phyloP scores from a whole-genome alignment of 2,113 vertebrate genomes.

The Pomatorhinus ruficollis region DNA sequence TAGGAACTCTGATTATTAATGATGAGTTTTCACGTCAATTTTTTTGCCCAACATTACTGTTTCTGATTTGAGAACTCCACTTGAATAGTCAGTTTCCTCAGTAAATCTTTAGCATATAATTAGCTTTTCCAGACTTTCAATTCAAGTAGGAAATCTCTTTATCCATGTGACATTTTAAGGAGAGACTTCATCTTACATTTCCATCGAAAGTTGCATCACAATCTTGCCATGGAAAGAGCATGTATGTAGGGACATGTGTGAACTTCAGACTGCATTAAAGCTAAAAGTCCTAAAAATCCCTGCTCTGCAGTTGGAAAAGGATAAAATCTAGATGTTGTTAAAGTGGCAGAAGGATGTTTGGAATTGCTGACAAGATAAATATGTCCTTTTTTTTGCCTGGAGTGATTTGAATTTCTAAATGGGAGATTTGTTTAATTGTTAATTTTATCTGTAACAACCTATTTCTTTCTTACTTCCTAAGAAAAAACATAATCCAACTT shows the following conservation, averaged over 20 bases:
- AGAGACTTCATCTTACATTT: not conserved
- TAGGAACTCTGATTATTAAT: slow-evolving; percentile 18
- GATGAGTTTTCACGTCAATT: not conserved
- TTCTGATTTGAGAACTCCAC: not conserved
- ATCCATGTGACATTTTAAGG: not conserved
- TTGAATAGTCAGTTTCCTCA: not conserved
- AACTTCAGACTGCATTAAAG: not conserved
- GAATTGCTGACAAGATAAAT: not conserved
- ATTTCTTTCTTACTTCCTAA: not conserved
- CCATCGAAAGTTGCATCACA: not conserved
- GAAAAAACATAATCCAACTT: not conserved
- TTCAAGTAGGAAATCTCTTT: not conserved
- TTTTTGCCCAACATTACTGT: not conserved
- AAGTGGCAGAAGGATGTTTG: not conserved
- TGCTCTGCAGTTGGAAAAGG: not conserved
- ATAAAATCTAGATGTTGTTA: not conserved
- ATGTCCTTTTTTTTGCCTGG: not conserved
- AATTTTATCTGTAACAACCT: not conserved
- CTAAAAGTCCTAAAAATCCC: not conserved
- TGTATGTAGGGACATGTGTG: not conserved
- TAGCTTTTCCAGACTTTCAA: not conserved
- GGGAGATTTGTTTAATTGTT: not conserved
- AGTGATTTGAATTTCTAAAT: not conserved
- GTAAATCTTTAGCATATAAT: not conserved
- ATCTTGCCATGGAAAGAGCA: not conserved